phyloP scores from a whole-genome alignment of 2,797 vertebrate genomes.

The Uromys caudimaculatus region DNA sequence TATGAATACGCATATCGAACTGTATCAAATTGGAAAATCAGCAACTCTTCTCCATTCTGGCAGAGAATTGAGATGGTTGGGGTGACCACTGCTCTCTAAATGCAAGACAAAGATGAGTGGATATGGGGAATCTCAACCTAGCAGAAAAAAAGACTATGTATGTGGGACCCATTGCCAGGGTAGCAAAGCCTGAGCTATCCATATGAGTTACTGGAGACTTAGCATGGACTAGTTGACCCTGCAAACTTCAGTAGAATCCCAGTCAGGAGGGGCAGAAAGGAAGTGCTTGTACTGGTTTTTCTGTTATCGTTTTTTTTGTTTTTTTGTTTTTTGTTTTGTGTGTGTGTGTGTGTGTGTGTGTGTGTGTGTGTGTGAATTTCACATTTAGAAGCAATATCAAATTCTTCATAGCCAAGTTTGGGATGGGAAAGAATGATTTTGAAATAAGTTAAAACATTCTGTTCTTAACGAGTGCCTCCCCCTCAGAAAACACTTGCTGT shows the following conservation, averaged over 20 bases:
- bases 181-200: neutral
- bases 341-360: neutral
- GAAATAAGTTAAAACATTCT: neutral
- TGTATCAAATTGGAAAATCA: constrained; percentile 30
- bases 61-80: neutral
- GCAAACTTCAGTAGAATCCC: neutral
- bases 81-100: neutral
- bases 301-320: neutral
- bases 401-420: neutral
- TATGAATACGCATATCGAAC: neutral
- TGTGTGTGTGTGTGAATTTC: constrained; percentile 11
- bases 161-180: neutral
- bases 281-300: neutral
- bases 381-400: neutral
- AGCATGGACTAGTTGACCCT: neutral
- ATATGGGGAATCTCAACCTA: neutral
- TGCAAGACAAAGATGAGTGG: neutral
- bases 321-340: neutral
- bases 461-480: neutral
- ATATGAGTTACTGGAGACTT: neutral
- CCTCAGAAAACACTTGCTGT: neutral
- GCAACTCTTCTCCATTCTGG: constrained; percentile 1
- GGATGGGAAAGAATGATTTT: neutral
- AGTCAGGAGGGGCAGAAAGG: neutral
- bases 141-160: neutral